Evolutionary conservation across 2,797 vertebrate species (phyloP).

Genomic region (Oryzias dopingdopingensis): DNA sequence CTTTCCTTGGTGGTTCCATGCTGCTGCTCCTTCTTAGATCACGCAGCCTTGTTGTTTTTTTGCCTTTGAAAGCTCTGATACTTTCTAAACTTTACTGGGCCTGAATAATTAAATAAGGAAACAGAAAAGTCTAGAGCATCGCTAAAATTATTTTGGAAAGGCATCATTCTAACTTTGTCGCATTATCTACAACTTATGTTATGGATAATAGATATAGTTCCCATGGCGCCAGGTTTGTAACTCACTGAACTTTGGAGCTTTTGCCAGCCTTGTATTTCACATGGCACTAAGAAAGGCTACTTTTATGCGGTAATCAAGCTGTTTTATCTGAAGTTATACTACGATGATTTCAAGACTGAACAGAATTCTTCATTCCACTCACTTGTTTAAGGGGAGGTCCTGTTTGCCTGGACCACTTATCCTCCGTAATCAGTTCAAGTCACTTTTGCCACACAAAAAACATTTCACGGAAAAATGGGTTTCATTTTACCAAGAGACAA

Average conservation of each 20-base stretch:
- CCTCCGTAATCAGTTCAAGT: conserved; percentile 59
- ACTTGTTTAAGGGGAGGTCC: conserved; percentile 55
- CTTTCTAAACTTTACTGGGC: neutral
- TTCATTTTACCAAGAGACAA: conserved; percentile 58
- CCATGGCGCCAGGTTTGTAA: conserved; percentile 41
- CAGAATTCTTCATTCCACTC: conserved; percentile 59
- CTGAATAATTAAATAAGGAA: neutral
- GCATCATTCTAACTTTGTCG: neutral
- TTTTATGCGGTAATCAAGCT: conserved; percentile 60
- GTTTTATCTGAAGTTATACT: conserved; percentile 71
- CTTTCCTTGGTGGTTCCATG: neutral
- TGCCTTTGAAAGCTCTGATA: too few species aligned
- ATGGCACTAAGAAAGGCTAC: conserved; percentile 58
- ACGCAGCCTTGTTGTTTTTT: neutral
- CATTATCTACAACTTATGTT: conserved; percentile 24
- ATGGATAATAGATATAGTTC: conserved; percentile 47
- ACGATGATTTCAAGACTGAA: conserved; percentile 48
- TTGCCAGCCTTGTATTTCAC: conserved; percentile 57
- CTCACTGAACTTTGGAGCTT: conserved; percentile 58
- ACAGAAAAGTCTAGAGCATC: conserved; percentile 13
- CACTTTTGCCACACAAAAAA: conserved; percentile 46
- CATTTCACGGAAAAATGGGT: conserved; percentile 63
- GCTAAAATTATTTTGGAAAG: conserved; percentile 6
- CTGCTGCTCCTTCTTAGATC: conserved; percentile 1
- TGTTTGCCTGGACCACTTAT: conserved; percentile 64